Base-by-base conservation (phyloP, 2,797 vertebrate species). In the Sphenopsis melanotis region DNA sequence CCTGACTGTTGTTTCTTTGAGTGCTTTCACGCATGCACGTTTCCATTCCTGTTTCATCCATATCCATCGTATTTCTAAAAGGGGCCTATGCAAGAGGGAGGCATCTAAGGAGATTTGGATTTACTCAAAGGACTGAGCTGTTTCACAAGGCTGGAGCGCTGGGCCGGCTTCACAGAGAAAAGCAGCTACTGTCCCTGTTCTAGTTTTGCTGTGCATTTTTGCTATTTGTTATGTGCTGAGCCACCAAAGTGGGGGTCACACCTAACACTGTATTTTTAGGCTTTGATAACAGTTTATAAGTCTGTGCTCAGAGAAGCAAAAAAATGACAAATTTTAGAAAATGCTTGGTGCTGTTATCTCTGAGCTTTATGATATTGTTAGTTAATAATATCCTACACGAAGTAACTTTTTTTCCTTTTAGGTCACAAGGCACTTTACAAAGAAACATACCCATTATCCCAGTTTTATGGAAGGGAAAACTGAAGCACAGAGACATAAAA, bases 21-120 rank as follows among this genome's bases (percentile, higher is more conserved):
- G 21, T 70, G 22, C 22, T 74, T 91, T 87, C 46, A 49, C 1
- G 2, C 5, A 8, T 3, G 1, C 6, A 4, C 0, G 0, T 69
- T 87, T 83, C 32, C 47, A 74, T 87, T 53, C 41, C 26, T 52
- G 2, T 50, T 72, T 87, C 29, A 56, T 63, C 19, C 32, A 17
- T 63, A 44, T 12, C 11, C 15, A 42, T 56, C 15, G 9, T 71
- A 55, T 80, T 83, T 83, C 50, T 78, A 4, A 49, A 34, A 74
- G 27, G 9, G 44, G 27, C 46, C 14, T 41, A 8, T 69, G 34
- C 24, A 32, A 78, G 36, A 79, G 29, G 21, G 5, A 70, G 12
- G 9, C 41, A 64, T 23, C n/a, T 55, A 20, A 79, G 8, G 27
- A 80, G 27, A 16, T 12, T 56, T 50, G 29, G 27, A 37, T 90